Conservation (phyloP, 2,797 vertebrate genomes). For the Sylvia borin region DNA sequence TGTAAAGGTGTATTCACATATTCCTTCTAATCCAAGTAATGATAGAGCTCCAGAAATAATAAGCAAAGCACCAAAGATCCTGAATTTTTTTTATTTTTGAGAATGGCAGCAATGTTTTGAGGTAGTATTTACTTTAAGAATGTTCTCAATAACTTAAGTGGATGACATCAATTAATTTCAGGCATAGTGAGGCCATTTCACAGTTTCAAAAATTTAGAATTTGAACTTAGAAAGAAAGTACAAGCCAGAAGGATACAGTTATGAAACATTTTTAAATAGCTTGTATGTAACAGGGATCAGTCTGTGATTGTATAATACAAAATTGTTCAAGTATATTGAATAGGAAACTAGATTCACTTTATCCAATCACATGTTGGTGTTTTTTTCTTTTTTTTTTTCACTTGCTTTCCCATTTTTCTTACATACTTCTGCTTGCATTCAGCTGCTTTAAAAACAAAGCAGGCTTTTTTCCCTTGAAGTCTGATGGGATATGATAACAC, state of each 20-base stretch:
- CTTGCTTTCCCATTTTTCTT: neutral
- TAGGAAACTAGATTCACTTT: neutral
- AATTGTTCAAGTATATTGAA: neutral
- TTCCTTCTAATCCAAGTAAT: neutral
- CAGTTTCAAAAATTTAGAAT: neutral
- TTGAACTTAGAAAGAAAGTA: neutral
- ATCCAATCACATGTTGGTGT: neutral
- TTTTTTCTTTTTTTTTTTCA: neutral
- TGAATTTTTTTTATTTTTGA: neutral
- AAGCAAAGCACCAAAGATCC: neutral
- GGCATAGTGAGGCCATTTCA: neutral
- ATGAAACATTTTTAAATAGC: neutral
- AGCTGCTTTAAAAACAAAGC: neutral
- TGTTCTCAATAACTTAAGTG: neutral
- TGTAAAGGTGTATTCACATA: neutral
- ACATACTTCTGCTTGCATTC: neutral
- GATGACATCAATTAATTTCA: neutral
- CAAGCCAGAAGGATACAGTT: neutral
- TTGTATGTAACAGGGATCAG: neutral
- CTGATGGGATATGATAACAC: neutral
- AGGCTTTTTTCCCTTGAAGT: neutral
- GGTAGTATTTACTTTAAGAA: neutral
- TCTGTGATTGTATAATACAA: neutral
- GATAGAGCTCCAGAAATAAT: neutral
- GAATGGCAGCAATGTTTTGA: neutral